Evolutionary conservation across 2,888 invertebrate genomes (phyloP).

Genomic region (Philereme transversata): DNA sequence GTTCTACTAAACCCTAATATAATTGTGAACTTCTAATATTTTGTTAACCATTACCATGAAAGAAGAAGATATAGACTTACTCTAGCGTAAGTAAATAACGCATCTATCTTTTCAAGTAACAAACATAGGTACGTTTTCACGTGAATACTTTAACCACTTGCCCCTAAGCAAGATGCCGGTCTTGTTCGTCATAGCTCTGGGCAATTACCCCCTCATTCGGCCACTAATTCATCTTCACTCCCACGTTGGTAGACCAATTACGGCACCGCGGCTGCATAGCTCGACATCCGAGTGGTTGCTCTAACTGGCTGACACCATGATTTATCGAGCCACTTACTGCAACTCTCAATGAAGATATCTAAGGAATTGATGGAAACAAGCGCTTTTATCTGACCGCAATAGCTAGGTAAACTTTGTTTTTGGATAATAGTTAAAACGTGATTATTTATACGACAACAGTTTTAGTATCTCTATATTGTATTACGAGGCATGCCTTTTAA

Average conservation of each 20-base stretch:
- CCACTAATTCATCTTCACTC: constrained; percentile 25
- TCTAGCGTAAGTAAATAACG: no score
- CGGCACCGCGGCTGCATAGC: constrained; percentile 24
- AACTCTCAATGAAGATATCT: constrained; percentile 8
- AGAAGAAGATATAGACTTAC: no score
- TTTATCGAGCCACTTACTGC: constrained; percentile 23
- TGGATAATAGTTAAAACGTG: background rate
- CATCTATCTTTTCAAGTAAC: no score
- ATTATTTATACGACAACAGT: background rate
- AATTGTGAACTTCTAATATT: no score
- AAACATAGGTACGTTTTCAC: no score
- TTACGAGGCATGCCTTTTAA: no score
- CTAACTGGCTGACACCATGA: constrained; percentile 28
- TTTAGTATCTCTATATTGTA: background rate
- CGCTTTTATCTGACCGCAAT: background rate
- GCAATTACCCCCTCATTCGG: constrained; percentile 15
- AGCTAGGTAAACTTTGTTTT: background rate
- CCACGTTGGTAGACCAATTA: constrained; percentile 30
- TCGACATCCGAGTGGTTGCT: constrained; percentile 24
- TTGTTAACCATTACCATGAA: no score
- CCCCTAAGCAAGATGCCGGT: background rate
- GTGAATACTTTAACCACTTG: background rate
- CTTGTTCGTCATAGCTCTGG: constrained; percentile 7
- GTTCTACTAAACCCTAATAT: no score
- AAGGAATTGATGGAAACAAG: constrained; percentile 12